phyloP scores from a whole-genome alignment of 2,888 invertebrate genomes.

The Ecliptopera silaceata region DNA sequence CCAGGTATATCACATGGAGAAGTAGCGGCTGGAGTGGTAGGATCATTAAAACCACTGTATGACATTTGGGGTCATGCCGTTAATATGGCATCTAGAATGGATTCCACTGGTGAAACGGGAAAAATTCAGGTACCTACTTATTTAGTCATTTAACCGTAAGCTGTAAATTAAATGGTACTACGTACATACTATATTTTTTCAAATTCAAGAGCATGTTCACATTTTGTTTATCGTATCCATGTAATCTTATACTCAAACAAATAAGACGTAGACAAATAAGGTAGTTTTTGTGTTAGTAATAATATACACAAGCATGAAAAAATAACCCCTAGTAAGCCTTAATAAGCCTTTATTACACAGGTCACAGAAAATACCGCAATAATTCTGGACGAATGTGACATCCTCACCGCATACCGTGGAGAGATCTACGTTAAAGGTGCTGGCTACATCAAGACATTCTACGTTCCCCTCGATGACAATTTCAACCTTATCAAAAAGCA shows the following conservation, averaged over 20 bases:
- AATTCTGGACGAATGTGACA: slow-evolving; percentile 86
- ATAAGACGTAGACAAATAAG: no score
- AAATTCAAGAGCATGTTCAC: no score
- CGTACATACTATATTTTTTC: no score
- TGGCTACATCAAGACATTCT: slow-evolving; percentile 87
- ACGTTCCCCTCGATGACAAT: slow-evolving; percentile 85
- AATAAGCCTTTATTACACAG: slow-evolving; percentile 50
- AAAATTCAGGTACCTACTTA: slow-evolving; percentile 86
- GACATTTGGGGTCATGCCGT: slow-evolving; percentile 99
- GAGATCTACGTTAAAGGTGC: slow-evolving; percentile 89
- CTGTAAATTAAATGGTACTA: no score
- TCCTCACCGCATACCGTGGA: slow-evolving; percentile 87
- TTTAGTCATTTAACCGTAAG: no score
- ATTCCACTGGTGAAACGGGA: slow-evolving; percentile 92
- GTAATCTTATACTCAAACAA: no score
- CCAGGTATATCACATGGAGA: slow-evolving; percentile 94
- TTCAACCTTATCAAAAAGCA: slow-evolving; percentile 77
- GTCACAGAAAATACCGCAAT: slow-evolving; percentile 88
- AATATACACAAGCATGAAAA: no score
- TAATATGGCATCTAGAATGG: slow-evolving; percentile 98
- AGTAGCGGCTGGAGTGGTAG: slow-evolving; percentile 97
- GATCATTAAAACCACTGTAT: slow-evolving; percentile 95
- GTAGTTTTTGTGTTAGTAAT: no score
- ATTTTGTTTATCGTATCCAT: no score
- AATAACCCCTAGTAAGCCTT: no score